Evolutionary conservation across 2,797 vertebrate genomes (phyloP).

Genomic region (Rhodeus uyekii): DNA sequence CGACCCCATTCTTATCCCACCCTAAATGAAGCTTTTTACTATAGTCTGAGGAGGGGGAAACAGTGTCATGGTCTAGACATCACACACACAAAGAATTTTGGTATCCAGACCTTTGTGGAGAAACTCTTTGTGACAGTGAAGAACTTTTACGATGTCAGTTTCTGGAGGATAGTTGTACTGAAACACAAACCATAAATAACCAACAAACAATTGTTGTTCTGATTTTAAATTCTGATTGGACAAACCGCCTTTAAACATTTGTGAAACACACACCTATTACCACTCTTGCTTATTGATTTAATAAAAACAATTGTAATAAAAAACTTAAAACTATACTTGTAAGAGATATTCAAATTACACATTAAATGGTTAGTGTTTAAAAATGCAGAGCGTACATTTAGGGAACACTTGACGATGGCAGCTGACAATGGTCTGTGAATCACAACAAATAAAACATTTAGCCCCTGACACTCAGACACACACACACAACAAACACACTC

Average conservation of each 20-base stretch:
- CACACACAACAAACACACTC: conserved; percentile 43
- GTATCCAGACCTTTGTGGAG: conserved; percentile 14
- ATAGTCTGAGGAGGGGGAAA: conserved; percentile 52
- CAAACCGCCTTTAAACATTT: neutral
- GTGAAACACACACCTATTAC: neutral
- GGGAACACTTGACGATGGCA: conserved; percentile 64
- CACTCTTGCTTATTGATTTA: neutral
- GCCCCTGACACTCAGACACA: conserved; percentile 46
- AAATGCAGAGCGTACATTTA: conserved; percentile 55
- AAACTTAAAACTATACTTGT: neutral
- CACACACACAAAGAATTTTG: conserved; percentile 7
- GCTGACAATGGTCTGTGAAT: conserved; percentile 60
- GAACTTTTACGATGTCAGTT: neutral
- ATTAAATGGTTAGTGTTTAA: neutral
- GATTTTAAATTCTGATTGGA: neutral
- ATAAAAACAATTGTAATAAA: neutral
- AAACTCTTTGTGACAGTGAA: neutral
- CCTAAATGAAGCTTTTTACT: conserved; percentile 57
- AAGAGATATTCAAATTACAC: neutral
- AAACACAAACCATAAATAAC: neutral
- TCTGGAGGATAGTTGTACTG: neutral
- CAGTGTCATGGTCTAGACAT: conserved; percentile 40
- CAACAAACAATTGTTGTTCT: neutral
- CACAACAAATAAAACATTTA: conserved; percentile 70
- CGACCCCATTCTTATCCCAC: conserved; percentile 51